These are phyloP conservation scores for Sciurus carolinensis DNA, from an alignment of 2,797 vertebrate genomes.

Conservation along the genomic window DNA sequence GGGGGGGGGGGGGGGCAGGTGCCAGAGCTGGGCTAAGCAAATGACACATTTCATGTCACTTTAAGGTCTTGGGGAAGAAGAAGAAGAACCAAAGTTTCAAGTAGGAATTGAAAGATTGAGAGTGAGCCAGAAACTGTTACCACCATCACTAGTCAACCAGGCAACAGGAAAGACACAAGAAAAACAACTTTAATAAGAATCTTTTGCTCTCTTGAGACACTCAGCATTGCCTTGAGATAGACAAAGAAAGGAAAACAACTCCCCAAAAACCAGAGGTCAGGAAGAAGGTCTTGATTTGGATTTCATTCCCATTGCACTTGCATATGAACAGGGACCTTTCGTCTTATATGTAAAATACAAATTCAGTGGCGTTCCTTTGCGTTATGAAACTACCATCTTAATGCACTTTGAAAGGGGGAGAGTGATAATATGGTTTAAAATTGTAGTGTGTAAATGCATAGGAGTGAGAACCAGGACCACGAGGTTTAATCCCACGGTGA, in stretches of 20 bases:
- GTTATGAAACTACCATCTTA: neutral
- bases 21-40: neutral
- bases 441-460: neutral
- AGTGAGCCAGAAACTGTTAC: neutral
- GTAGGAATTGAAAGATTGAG: neutral
- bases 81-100: neutral
- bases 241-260: neutral
- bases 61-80: neutral
- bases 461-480: neutral
- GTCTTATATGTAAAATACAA: constrained; percentile 12
- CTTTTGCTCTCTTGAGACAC: neutral
- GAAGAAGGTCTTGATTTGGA: constrained; percentile 10
- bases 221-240: neutral
- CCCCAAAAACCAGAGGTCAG: neutral
- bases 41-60: neutral
- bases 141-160: neutral
- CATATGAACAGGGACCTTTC: neutral
- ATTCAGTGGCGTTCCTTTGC: neutral
- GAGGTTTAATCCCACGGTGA: neutral
- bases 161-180: neutral
- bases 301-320: neutral
- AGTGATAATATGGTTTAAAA: neutral
- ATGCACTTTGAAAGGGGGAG: neutral
- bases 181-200: neutral
- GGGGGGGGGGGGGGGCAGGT: too few species aligned